Evolutionary conservation across 2,113 vertebrate species (phyloP), one percentile per base, ranked within the genome.

Genomic region (Capreolus pygargus): DNA sequence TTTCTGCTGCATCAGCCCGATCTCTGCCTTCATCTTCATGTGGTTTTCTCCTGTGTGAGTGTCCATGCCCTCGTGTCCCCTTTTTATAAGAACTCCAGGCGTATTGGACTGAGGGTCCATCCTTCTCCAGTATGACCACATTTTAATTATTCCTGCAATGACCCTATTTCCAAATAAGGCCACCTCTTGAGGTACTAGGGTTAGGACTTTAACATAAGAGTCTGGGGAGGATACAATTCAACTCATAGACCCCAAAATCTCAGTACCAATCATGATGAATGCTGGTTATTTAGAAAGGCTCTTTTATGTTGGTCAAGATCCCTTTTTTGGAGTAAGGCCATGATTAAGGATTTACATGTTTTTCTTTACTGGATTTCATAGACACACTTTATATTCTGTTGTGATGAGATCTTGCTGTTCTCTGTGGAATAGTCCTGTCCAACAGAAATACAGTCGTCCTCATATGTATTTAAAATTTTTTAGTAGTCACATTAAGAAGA

Each of bases 341-440:
- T 43, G 55, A 33, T 61, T 50, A 70, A 92, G 16, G 36, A 52
- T 87, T 81, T 52, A 45, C 3, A 27, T 60, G 19, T 89, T 96
- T 85, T 96, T 94, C 30, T n/a, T 33, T 88, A 50, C 52, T 94
- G 28, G 45, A 87, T 84, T 95, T 93, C 92, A 61, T 52, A 85
- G 64, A 88, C 52, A 50, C 78, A 13, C 81, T 55, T 1, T 55
- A 55, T 11, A n/a, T 92, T 91, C 50, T 60, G n/a, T 33, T 60
- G 4, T 70, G 67, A 86, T 67, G 43, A 90, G 60, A 58, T 67
- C 57, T 86, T 87, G 45, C 21, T 86, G 52, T 7, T 64, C 17
- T 28, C 13, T 17, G 86, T 76, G 91, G 28, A 94, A 25, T 54
- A 33, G 28, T 52, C 8, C 25, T 93, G 5, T 55, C n/a, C 54